Percentiles rank a stretch among this genome's conserved stretches.
These are phyloP conservation scores for Athalia cordata DNA, from an alignment of 2,888 invertebrate species.

Conservation along the genomic window DNA sequence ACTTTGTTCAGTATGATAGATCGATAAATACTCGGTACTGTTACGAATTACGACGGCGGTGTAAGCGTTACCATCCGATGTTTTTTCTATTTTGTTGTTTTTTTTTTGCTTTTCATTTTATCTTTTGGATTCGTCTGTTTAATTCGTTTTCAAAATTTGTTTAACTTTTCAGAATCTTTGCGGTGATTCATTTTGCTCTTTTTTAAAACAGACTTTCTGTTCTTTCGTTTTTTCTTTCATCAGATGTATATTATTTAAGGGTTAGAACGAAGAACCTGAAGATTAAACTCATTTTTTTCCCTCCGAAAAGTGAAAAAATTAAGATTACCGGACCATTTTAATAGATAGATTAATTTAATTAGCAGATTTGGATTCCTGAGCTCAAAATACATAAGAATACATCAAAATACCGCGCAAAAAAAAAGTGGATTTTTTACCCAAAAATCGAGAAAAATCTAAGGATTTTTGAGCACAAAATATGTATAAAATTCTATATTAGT, in stretches of 20 bases:
- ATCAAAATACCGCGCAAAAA: too few species aligned
- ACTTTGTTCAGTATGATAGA: slow-evolving; percentile 14
- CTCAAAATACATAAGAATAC: too few species aligned
- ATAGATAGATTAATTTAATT: too few species aligned
- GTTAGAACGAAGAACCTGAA: not conserved
- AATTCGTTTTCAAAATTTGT: slow-evolving; percentile 26
- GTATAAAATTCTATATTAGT: too few species aligned
- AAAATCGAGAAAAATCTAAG: too few species aligned
- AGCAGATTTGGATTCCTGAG: too few species aligned
- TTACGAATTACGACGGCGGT: not conserved
- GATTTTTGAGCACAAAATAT: too few species aligned
- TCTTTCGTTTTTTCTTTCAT: too few species aligned
- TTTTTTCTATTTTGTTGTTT: not conserved
- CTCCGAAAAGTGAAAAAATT: too few species aligned
- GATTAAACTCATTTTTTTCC: too few species aligned
- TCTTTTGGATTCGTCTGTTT: slow-evolving; percentile 8
- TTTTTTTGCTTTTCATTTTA: not conserved
- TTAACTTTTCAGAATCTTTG: slow-evolving; percentile 7
- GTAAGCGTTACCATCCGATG: not conserved
- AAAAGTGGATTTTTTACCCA: too few species aligned
- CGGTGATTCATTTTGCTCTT: slow-evolving; percentile 11
- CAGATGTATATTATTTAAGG: not conserved
- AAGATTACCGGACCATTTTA: too few species aligned
- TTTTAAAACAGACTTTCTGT: not conserved
- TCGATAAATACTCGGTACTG: slow-evolving; percentile 39